These are phyloP conservation scores for Nycteola revayana DNA, from an alignment of 2,888 invertebrate species.

Conservation along the genomic window DNA sequence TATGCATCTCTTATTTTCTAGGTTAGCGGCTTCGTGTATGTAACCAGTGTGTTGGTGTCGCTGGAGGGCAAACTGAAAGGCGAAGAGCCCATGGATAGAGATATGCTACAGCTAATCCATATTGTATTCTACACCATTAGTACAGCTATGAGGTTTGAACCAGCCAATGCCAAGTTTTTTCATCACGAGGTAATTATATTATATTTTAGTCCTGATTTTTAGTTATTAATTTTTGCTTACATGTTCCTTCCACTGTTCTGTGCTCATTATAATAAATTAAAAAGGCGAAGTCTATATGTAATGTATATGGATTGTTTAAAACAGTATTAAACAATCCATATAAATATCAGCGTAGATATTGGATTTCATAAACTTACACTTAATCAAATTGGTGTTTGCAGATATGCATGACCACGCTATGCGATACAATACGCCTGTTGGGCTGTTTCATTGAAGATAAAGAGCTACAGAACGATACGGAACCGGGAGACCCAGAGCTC, in stretches of 20 bases:
- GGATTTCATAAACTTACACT: no score
- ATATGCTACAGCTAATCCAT: slow-evolving; percentile 89
- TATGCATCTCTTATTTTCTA: no score
- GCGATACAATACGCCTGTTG: slow-evolving; percentile 94
- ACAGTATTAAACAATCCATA: no score
- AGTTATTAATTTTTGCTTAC: no score
- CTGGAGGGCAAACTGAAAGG: slow-evolving; percentile 90
- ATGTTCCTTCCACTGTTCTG: no score
- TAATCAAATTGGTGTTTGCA: no score
- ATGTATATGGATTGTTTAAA: no score
- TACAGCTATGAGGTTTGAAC: slow-evolving; percentile 99
- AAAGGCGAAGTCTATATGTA: no score
- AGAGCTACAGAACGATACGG: slow-evolving; percentile 67
- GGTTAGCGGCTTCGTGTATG: slow-evolving; percentile 98
- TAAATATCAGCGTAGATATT: no score
- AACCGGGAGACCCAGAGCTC: slow-evolving; percentile 63
- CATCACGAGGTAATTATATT: slow-evolving; percentile 89
- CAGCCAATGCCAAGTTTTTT: slow-evolving; percentile 99
- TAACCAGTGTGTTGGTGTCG: slow-evolving; percentile 96
- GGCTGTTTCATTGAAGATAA: slow-evolving; percentile 90
- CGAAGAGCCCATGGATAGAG: slow-evolving; percentile 68
- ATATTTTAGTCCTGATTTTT: no score
- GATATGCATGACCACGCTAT: slow-evolving; percentile 96
- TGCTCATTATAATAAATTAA: no score
- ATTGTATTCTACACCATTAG: slow-evolving; percentile 97